Base-by-base conservation (phyloP, 92 coral and sea anemone genomes). In the Palythoa grandis region DNA sequence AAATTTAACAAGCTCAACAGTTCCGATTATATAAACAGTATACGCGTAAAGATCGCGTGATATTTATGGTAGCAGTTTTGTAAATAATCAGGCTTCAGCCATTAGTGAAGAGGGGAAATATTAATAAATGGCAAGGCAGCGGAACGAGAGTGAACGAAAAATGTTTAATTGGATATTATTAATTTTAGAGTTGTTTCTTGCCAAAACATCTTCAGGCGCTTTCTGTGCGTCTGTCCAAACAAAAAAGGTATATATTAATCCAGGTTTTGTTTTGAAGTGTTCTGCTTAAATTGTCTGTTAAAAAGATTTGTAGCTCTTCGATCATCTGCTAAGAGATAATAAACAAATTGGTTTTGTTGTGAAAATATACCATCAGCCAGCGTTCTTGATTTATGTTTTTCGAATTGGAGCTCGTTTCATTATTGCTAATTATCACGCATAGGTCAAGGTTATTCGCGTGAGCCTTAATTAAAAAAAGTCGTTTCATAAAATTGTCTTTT, bases 391-490 rank as follows among this genome's bases (percentile, higher is more conserved):
- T 75, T 11, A 20, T 22, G 79, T 12, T 50, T 52, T 75, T 11
- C 40, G 10, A 75, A 15, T 22, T 29, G 35, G 35, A 29, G 35
- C 35, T 29, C 35, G 35, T 29, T 29, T 29, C 1, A 29, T 29
- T 29, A 29, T 29, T 10, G 37, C 53, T 52, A 48, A 47, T 75
- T 50, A 52, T n/a, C 57, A 48, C 23, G 38, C 4, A 15, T 14
- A 8, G 79, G 79, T 61, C 79, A 75, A 75, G 79, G 79, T 75
- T 75, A 35, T 22, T 75, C 20, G 63, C 60, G 61, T 52, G 79
- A 38, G 24, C 8, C 39, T 10, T 3, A 22, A 12, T 75, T 50
- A 75, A 75, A 75, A 74, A 52, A 20, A 52, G n/a, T 1, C 25
- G 20, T 52, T 50, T 52, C 1, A 29, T 52, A 75, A n/a, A 75